Base-by-base conservation (phyloP, 2,888 invertebrate genomes). In the Apotomis turbidana region DNA sequence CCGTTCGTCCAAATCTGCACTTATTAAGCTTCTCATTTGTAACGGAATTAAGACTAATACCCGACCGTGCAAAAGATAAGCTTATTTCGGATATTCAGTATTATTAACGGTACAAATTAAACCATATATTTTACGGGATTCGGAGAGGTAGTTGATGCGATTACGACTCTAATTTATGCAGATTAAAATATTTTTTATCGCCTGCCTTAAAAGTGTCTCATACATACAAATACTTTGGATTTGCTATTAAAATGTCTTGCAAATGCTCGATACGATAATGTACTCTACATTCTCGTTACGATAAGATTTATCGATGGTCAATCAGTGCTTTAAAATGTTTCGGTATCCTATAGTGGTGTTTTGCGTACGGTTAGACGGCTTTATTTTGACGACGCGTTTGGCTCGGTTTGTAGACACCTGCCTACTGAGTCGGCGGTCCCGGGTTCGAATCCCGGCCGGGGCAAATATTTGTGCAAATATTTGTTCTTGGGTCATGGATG, bases 21-120 rank as follows among this genome's bases (percentile, higher is more conserved):
- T 79, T 78, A 76, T 54, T 68, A 71, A 74, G 60, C 68, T 76
- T 78, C 78, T 76, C 81, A 82, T 87, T 82, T 81, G 74, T 85
- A 81, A 83, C 72, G 79, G 81, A 81, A 84, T 87, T 84, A 83
- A 83, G 81, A 81, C 76, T 81, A 81, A 83, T 78, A 75, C 79
- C 77, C 64, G 67, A 73, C 70, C 74, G 76, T 78, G 79, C 75
- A 70, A 62, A 71, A 76, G 74, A 79, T 80, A 78, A 81, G 78
- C 77, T 80, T 77, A 78, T 79, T 77, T 78, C 67, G 68, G 72
- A 75, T 76, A 80, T 78, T 68, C 77, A 75, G 63, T 75, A 69
- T 80, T 78, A 79, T 79, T 79, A 79, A 76, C 77, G 77, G 78
- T 75, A 74, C 66, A 71, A 76, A 74, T 76, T 75, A 74, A 71